A percentile compares a stretch with the other conserved stretches of the same genome.
Evolutionary conservation across 2,888 invertebrate genomes (phyloP).

Genomic region (Lysandra coridon): DNA sequence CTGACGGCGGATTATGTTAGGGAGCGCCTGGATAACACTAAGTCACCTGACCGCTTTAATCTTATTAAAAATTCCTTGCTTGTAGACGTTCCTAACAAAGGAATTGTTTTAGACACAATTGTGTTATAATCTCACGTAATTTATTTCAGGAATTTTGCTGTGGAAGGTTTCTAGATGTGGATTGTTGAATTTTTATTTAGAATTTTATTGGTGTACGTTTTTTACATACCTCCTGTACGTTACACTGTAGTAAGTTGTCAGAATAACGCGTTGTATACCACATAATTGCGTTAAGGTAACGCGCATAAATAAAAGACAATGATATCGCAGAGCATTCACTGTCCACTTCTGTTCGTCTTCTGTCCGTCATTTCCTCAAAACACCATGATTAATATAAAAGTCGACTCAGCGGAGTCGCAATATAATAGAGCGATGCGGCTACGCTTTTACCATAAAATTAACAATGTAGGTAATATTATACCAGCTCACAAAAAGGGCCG

Average conservation of each 20-base stretch:
- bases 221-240: not conserved
- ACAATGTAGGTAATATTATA: too few relatives aligned
- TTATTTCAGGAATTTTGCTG: not conserved
- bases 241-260: not conserved
- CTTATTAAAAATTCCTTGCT: constrained; percentile 12
- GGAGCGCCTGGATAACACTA: constrained; percentile 12
- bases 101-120: constrained; percentile 18
- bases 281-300: too few relatives aligned
- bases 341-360: too few relatives aligned
- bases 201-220: not conserved
- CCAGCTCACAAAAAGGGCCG: too few relatives aligned
- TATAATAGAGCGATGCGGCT: too few relatives aligned
- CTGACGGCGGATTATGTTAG: constrained; percentile 2
- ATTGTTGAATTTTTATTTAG: not conserved
- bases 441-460: too few relatives aligned
- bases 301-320: too few relatives aligned
- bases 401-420: too few relatives aligned
- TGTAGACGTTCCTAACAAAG: constrained; percentile 18
- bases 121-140: constrained; percentile 26
- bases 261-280: not conserved
- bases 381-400: too few relatives aligned
- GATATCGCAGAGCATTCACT: too few relatives aligned
- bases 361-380: too few relatives aligned
- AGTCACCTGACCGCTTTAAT: constrained; percentile 24
- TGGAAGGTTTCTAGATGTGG: not conserved